Base-by-base conservation (phyloP, 2,113 vertebrate genomes). In the Chunga burmeisteri region DNA sequence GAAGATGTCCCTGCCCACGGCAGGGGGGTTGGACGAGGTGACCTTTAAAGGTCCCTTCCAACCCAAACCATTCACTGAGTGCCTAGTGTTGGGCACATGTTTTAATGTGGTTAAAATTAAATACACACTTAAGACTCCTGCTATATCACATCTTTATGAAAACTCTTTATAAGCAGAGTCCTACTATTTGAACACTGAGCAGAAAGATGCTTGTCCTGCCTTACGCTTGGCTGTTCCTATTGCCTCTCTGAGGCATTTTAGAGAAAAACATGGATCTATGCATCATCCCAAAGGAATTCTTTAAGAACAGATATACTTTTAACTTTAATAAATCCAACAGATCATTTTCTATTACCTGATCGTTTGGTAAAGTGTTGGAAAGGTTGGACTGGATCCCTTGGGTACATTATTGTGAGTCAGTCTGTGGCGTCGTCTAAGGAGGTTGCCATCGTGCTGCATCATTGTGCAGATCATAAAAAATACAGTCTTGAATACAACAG, bases 301-400 rank as follows among this genome's bases (percentile, higher is more conserved):
- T 70, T 17, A 78, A 25, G 29, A 81, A 59, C 13, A 74, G 32
- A 40, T n/a, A 20, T 2, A 11, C 17, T 89, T 95, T 23, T 44
- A 68, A 30, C 13, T 83, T 55, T 30, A 89, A 40, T 18, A 84
- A 91, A 63, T 70, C 59, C 26, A 87, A 40, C 52, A 83, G 42
- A 38, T 72, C 62, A 29, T 92, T 52, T 88, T 29, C 63, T 83
- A 13, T 86, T 90, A 58, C 93, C 16, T 66, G 46, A 36, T 88
- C 42, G 66, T 95, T 96, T 94, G 55, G n/a, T 91, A 63, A 95
- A 78, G 55, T 75, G 77, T 80, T 94, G 81, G 62, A 58, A 77
- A 61, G 66, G 66, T 81, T 83, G 80, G 46, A 56, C 40, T 85
- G 74, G 68, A 72, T 94, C 96, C 78, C 79, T 93, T 58, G 44